Evolutionary conservation across 2,797 vertebrate genomes (phyloP).

Genomic region (Liparis tanakae): DNA sequence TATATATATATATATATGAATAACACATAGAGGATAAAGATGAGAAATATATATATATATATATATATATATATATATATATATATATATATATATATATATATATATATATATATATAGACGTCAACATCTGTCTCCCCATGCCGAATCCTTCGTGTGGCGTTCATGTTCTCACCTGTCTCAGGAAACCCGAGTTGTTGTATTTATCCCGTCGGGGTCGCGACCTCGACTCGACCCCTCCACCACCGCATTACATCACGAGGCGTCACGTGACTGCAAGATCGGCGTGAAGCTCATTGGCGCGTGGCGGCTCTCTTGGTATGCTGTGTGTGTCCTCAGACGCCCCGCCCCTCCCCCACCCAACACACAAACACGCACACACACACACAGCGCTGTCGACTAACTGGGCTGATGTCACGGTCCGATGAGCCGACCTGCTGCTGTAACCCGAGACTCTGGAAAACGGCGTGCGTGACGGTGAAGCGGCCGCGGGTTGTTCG

Average conservation of each 20-base stretch:
- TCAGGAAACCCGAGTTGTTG: background rate
- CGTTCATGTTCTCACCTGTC: background rate
- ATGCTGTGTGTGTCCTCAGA: slow-evolving; percentile 38
- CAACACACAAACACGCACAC: slow-evolving; percentile 10
- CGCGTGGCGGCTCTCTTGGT: slow-evolving; percentile 2
- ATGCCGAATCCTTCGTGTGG: no score
- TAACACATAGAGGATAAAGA: no score
- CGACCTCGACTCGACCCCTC: slow-evolving; percentile 20
- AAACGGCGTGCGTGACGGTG: slow-evolving; percentile 20
- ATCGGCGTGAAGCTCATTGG: slow-evolving; percentile 32
- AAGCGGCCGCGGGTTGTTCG: slow-evolving; percentile 15
- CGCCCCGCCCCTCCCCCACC: background rate
- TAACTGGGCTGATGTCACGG: slow-evolving; percentile 75
- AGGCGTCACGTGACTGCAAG: slow-evolving; percentile 45
- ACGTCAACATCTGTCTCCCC: background rate
- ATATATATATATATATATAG: no score
- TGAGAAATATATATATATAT: no score
- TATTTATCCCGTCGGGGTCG: background rate
- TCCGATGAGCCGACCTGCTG: slow-evolving; percentile 57
- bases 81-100: no score
- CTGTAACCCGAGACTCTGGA: slow-evolving; percentile 37
- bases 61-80: no score
- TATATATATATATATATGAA: no score
- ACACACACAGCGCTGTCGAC: slow-evolving; percentile 35
- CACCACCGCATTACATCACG: slow-evolving; percentile 29